phyloP scores from a whole-genome alignment of 1,140 invertebrate genomes.

The Micrasema longulum region DNA sequence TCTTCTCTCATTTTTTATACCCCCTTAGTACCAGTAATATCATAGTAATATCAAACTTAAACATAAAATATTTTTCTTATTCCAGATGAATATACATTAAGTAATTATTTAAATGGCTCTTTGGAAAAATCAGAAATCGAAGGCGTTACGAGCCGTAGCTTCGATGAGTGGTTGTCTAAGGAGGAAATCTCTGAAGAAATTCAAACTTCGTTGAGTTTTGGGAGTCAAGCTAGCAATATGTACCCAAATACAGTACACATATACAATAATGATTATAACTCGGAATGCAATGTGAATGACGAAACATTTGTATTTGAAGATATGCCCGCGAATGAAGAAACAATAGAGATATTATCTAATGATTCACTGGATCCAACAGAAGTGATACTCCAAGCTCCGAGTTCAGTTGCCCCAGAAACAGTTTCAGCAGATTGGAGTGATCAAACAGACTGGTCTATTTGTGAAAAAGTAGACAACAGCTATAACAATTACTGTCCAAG shows the following conservation, averaged over 20 bases:
- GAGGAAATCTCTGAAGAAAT: neutral
- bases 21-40: no score
- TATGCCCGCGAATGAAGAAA: slow-evolving; percentile 37
- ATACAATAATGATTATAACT: neutral
- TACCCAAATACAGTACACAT: neutral
- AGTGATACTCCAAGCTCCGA: neutral
- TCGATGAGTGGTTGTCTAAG: slow-evolving; percentile 20
- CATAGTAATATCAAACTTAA: no score
- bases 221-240: neutral
- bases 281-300: neutral
- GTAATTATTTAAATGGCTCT: slow-evolving; percentile 17
- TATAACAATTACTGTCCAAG: neutral
- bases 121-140: slow-evolving; percentile 21
- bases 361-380: slow-evolving; percentile 19
- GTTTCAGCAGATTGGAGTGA: slow-evolving; percentile 3
- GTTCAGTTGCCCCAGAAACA: neutral
- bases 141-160: neutral
- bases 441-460: neutral
- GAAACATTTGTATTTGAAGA: slow-evolving; percentile 35
- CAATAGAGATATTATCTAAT: slow-evolving; percentile 17
- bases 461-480: neutral
- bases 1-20: no score
- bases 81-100: slow-evolving; percentile 13
- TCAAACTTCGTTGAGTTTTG: slow-evolving; percentile 10
- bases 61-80: slow-evolving; percentile 16